phyloP scores from a whole-genome alignment of 2,113 vertebrate genomes.

The Megaceryle torquata region DNA sequence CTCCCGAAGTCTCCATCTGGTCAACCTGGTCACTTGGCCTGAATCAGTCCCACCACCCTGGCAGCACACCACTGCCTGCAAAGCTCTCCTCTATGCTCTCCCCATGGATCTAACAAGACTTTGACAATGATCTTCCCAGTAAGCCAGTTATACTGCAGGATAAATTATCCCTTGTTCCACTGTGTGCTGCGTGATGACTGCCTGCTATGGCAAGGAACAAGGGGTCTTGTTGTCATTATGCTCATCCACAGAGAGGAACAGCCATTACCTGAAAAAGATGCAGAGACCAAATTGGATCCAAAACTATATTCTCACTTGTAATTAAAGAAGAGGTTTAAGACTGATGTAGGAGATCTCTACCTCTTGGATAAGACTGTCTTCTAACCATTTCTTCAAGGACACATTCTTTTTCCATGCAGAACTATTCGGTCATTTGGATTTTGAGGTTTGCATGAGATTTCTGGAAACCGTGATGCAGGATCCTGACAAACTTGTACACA shows the following conservation, averaged over 20 bases:
- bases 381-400: not conserved
- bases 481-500: not conserved
- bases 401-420: not conserved
- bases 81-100: not conserved
- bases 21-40: accelerated
- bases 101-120: not conserved
- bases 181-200: not conserved
- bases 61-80: accelerated
- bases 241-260: not conserved
- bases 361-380: not conserved
- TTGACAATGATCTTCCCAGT: not conserved
- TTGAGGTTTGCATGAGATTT: not conserved
- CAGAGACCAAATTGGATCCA: not conserved
- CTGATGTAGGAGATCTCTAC: not conserved
- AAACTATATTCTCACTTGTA: not conserved
- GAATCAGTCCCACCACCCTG: not conserved
- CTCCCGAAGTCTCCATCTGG: not conserved
- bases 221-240: not conserved
- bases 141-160: not conserved
- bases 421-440: not conserved
- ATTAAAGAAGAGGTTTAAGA: not conserved
- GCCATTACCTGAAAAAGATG: not conserved
- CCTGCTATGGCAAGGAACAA: not conserved
- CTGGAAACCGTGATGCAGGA: not conserved
- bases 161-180: not conserved